phyloP scores from a whole-genome alignment of 2,797 vertebrate genomes.

The Otolemur crassicaudatus region DNA sequence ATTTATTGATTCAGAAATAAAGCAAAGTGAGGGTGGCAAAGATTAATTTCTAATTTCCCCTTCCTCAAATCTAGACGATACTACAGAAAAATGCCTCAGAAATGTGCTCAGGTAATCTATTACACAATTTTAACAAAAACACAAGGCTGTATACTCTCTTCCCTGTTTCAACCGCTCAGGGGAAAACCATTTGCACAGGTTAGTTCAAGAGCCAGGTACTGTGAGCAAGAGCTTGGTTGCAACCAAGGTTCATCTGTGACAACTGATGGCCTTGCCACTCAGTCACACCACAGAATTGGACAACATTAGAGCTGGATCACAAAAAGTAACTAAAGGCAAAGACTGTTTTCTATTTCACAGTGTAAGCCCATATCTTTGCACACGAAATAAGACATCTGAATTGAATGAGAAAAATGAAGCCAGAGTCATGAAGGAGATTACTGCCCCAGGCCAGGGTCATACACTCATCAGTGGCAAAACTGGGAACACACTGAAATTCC shows the following conservation, averaged over 20 bases:
- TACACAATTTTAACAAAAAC: background rate
- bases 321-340: background rate
- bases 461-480: background rate
- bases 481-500: background rate
- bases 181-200: background rate
- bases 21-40: background rate
- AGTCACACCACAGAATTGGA: background rate
- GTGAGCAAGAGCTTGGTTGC: rapidly evolving
- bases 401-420: background rate
- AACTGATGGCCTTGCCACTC: background rate
- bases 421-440: background rate
- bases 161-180: too few species aligned
- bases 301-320: background rate
- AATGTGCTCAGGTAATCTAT: background rate
- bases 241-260: background rate
- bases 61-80: background rate
- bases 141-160: background rate
- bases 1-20: background rate
- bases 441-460: background rate
- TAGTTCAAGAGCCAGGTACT: background rate
- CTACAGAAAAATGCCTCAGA: background rate
- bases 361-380: background rate
- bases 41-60: background rate
- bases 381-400: background rate
- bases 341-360: background rate